Base-by-base conservation (phyloP, 1,140 invertebrate species). In the Drosophila sulfurigaster region DNA sequence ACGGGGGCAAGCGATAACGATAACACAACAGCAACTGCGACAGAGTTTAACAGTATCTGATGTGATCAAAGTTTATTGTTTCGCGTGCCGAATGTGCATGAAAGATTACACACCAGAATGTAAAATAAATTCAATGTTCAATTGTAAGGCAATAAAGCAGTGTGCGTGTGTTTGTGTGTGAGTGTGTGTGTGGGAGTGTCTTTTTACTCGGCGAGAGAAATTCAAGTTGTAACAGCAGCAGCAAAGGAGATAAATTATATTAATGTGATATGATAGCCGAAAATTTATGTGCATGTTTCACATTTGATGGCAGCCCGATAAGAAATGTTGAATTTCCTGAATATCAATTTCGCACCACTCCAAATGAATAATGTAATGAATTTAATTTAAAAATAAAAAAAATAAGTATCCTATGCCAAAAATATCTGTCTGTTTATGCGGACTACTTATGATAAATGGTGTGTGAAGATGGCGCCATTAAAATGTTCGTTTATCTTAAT, bases 261-360 rank as follows among this genome's bases (percentile, higher is more conserved):
- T 81, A 88, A 88, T 88, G 83, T 89, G 85, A 75, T 64, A 78
- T 83, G 83, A 87, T 86, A 76, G 67, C 79, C 64, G 35, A 73
- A 65, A 87, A 86, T 86, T 87, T 75, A 86, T 76, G 54, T 70
- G 75, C 65, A 49, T 66, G 45, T 35, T 8, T 16, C 54, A 46
- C 78, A 52, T 57, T 74, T 74, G 75, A 78, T 78, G 70, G 28
- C 70, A 54, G 45, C 46, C 38, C 43, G 76, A 78, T 78, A 78
- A 75, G 51, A 69, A 62, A 52, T 64, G 62, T 20, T 52, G 32
- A 74, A 77, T 74, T 68, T 60, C 52, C 48, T 51, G 73, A 63
- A 65, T 63, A 80, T 85, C 78, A 64, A 77, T 77, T 46, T 25
- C 4, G 3, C 0, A 25, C 20, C 43, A 10, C 58, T 6, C 45